Evolutionary conservation across 1,140 invertebrate genomes (phyloP).

Genomic region (Venturia canescens): DNA sequence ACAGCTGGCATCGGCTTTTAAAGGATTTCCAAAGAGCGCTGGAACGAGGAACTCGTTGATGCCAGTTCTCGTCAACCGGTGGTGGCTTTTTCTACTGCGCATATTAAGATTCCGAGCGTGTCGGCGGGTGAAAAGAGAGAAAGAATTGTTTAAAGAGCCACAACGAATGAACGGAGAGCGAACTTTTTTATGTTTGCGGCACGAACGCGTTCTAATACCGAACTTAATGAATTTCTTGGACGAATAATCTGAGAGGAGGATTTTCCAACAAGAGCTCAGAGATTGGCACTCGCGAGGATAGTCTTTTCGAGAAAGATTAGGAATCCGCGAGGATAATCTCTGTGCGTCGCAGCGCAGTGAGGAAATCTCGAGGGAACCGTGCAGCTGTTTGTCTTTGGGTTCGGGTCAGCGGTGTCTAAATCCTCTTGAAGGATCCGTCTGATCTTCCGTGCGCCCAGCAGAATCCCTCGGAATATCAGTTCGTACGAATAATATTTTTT

Average conservation of each 20-base stretch:
- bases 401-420: constrained; percentile 30
- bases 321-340: neutral
- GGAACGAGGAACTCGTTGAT: constrained; percentile 38
- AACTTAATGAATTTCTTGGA: neutral
- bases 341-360: neutral
- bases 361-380: constrained; percentile 14
- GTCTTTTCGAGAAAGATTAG: constrained; percentile 12
- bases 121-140: neutral
- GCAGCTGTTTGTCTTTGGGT: neutral
- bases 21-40: no score
- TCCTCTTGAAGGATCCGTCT: constrained; percentile 44
- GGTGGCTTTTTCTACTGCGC: neutral
- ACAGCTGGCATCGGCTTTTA: no score
- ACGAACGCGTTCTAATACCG: neutral
- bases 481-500: neutral
- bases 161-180: no score
- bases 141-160: neutral
- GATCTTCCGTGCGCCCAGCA: neutral
- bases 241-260: neutral
- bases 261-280: neutral
- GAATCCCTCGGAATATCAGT: neutral
- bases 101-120: neutral
- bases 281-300: neutral
- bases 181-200: no score
- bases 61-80: constrained; percentile 27